Evolutionary conservation across 2,113 vertebrate species (phyloP).

Genomic region (Columba livia): DNA sequence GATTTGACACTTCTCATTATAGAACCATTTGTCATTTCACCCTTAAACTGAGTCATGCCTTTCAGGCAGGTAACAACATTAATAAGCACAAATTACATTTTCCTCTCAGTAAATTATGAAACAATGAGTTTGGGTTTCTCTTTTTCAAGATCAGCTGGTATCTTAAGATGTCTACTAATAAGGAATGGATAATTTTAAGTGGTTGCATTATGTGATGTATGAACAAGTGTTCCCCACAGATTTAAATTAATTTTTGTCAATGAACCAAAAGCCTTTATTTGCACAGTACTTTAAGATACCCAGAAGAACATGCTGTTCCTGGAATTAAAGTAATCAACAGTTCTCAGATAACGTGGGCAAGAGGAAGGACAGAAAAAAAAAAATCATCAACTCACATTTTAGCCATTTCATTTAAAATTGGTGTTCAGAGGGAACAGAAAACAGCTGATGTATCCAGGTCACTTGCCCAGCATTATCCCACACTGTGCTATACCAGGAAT

Average conservation of each 20-base stretch:
- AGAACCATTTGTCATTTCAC: not conserved
- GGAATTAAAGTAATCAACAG: not conserved
- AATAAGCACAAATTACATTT: not conserved
- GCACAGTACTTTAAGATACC: not conserved
- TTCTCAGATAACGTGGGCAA: not conserved
- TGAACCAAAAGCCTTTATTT: not conserved
- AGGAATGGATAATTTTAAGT: not conserved
- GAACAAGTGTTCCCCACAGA: not conserved
- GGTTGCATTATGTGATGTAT: not conserved
- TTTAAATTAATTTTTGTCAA: not conserved
- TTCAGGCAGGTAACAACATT: not conserved
- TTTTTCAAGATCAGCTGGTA: not conserved
- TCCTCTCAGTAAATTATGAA: not conserved
- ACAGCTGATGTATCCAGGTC: not conserved
- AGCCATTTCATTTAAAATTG: not conserved
- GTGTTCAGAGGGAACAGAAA: not conserved
- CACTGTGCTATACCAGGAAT: not conserved
- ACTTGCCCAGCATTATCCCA: no score
- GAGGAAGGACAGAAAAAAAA: not conserved
- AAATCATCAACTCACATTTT: not conserved
- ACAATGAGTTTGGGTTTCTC: not conserved
- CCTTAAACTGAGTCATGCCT: not conserved
- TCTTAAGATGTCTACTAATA: not conserved
- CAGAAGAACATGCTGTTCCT: not conserved
- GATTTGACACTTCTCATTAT: not conserved